Conservation (phyloP, 2,888 invertebrate genomes). For the Acanthosepion pharaonis region DNA sequence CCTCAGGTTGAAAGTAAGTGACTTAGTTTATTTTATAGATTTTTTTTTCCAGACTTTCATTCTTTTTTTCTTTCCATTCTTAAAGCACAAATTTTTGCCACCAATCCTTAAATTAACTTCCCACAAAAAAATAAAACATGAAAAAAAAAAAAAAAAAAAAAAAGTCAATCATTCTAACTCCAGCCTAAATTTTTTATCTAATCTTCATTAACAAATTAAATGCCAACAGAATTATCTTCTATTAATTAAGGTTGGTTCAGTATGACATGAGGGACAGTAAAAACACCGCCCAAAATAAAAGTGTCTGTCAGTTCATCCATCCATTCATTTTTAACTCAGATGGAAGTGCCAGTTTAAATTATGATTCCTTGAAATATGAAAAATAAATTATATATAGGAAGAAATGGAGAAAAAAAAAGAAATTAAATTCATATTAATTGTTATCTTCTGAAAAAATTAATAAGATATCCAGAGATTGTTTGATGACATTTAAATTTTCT, state of each 20-base stretch:
- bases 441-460: neutral
- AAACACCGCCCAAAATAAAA: neutral
- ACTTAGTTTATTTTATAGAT: neutral
- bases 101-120: neutral
- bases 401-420: neutral
- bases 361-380: slow-evolving; percentile 33
- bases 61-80: neutral
- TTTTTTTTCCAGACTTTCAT: neutral
- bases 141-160: neutral
- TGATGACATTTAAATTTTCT: neutral
- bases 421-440: neutral
- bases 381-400: neutral
- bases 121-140: neutral
- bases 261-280: neutral
- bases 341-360: slow-evolving; percentile 20
- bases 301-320: neutral
- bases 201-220: slow-evolving; percentile 13
- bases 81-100: neutral
- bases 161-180: neutral
- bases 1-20: too few species aligned
- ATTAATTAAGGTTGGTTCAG: slow-evolving; percentile 33
- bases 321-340: neutral
- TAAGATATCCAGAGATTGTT: neutral
- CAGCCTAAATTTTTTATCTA: neutral
- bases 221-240: neutral